These are phyloP conservation scores for Carposina sasakii DNA, from an alignment of 1,140 invertebrate genomes.

Conservation along the genomic window DNA sequence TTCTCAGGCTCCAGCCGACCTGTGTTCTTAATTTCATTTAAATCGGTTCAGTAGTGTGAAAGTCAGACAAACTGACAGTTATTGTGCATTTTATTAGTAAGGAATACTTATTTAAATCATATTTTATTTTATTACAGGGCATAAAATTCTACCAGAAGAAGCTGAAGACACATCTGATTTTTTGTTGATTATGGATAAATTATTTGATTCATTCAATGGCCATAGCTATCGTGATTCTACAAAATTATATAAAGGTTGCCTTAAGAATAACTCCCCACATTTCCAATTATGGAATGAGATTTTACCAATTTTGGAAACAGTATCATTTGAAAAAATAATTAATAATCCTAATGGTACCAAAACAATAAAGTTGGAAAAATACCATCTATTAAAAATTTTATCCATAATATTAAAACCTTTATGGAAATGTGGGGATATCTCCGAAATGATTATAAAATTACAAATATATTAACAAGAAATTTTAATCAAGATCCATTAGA, in stretches of 20 bases:
- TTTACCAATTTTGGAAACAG: not conserved
- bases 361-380: constrained; percentile 6
- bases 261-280: constrained; percentile 17
- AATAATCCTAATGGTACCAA: no score
- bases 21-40: not conserved
- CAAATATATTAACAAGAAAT: constrained; percentile 21
- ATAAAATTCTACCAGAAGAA: constrained; percentile 15
- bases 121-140: constrained; percentile 24
- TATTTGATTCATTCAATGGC: constrained; percentile 26
- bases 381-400: constrained; percentile 17
- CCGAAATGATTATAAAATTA: constrained; percentile 11
- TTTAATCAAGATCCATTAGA: constrained; percentile 28
- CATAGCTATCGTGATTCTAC: constrained; percentile 7
- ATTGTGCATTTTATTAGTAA: not conserved
- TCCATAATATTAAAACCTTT: constrained; percentile 9
- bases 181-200: constrained; percentile 19
- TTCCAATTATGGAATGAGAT: constrained; percentile 12
- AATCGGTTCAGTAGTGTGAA: not conserved
- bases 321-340: not conserved
- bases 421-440: not conserved
- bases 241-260: constrained; percentile 9
- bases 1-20: not conserved
- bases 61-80: not conserved
- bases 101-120: no score
- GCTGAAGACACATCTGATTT: constrained; percentile 15